Evolutionary conservation across 30 jellyfish, hydroid and myxozoan genomes (phyloP).

Genomic region (Chrysaora quinquecirrha): DNA sequence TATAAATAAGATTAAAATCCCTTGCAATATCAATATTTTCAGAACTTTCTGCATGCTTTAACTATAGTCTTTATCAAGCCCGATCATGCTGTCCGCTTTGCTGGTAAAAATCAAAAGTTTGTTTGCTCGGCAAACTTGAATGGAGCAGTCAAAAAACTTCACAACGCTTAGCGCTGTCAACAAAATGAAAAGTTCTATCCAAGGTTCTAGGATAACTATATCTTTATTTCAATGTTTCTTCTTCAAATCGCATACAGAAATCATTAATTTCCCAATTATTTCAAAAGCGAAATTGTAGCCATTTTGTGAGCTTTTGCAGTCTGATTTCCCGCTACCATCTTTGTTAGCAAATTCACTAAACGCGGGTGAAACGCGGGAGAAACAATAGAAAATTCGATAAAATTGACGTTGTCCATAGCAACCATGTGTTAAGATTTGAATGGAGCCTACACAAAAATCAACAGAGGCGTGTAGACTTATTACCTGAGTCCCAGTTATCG

Average conservation of each 20-base stretch:
- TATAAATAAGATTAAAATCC: conserved; percentile 32
- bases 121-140: background rate
- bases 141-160: background rate
- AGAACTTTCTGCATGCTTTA: conserved; percentile 33
- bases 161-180: background rate
- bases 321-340: background rate
- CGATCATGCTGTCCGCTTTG: no score
- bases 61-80: no score
- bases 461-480: no score
- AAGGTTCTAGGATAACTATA: no score
- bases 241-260: no score
- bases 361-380: conserved; percentile 60
- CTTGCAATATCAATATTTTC: conserved; percentile 41
- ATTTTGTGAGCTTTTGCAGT: background rate
- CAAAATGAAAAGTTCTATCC: background rate
- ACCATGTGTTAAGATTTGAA: conserved; percentile 18
- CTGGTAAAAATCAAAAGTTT: no score
- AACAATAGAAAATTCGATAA: conserved; percentile 13
- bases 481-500: no score
- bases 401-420: conserved; percentile 11
- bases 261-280: background rate
- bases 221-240: no score
- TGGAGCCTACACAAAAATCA: background rate
- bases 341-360: background rate
- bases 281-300: background rate